Conservation (phyloP, 2,113 vertebrate genomes). For the Triplophysa tibetana region DNA sequence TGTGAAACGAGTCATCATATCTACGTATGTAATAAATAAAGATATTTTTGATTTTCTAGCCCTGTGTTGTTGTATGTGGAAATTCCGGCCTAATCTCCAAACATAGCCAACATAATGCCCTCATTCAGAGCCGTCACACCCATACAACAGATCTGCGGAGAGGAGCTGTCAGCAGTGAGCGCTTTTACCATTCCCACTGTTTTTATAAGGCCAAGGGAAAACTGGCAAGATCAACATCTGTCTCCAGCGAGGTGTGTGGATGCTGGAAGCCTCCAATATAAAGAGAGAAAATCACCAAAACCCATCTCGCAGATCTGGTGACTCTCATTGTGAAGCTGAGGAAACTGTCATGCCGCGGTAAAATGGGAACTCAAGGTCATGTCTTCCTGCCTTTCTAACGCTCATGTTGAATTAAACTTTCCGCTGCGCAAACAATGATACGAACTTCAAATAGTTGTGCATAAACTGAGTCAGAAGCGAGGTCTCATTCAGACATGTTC, state of each 20-base stretch:
- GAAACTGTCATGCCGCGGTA: slow-evolving; percentile 43
- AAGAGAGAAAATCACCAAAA: slow-evolving; percentile 4
- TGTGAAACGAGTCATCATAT: too few relatives aligned
- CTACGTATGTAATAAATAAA: too few relatives aligned
- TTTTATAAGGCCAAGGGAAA: slow-evolving; percentile 45
- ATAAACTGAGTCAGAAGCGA: slow-evolving; percentile 36
- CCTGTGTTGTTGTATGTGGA: neutral
- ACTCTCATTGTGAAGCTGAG: slow-evolving; percentile 42
- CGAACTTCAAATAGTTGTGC: slow-evolving; percentile 20
- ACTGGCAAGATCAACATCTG: slow-evolving; percentile 38
- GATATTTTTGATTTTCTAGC: neutral
- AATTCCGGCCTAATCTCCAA: neutral
- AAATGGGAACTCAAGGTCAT: slow-evolving; percentile 51
- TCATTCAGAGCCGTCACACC: slow-evolving; percentile 29
- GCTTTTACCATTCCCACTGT: slow-evolving; percentile 44
- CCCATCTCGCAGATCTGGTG: slow-evolving; percentile 19
- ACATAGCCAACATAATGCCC: slow-evolving; percentile 17
- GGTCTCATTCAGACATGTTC: slow-evolving; percentile 22
- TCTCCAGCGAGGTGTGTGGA: neutral
- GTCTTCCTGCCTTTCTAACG: slow-evolving; percentile 58
- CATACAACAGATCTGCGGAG: slow-evolving; percentile 36
- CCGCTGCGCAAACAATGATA: slow-evolving; percentile 49
- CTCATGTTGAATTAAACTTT: slow-evolving; percentile 40
- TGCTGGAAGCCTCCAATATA: slow-evolving; percentile 26
- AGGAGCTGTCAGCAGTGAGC: slow-evolving; percentile 25